These are phyloP conservation scores for Rosalia funebris DNA, from an alignment of 2,888 invertebrate genomes.

Conservation along the genomic window DNA sequence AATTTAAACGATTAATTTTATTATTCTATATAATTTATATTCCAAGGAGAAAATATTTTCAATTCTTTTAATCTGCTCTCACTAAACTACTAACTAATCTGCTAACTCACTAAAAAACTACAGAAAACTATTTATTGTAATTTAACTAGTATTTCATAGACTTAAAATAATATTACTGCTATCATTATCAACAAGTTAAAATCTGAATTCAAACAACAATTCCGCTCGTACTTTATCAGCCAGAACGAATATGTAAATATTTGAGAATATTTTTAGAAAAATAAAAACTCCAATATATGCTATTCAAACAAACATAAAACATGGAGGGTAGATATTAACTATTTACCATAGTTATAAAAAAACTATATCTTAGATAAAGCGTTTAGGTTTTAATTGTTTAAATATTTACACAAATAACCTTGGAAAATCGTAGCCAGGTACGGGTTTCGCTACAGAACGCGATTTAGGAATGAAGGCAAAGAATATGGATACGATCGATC, in stretches of 20 bases:
- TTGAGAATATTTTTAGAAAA: slow-evolving; percentile 4
- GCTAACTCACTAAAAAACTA: too few relatives aligned
- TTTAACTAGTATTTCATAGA: too few relatives aligned
- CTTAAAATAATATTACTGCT: not conserved
- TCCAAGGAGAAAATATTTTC: too few relatives aligned
- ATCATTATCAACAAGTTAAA: not conserved
- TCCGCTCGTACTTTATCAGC: not conserved
- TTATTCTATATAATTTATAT: too few relatives aligned
- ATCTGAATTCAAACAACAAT: not conserved
- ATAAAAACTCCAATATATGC: slow-evolving; percentile 3
- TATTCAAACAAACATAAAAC: slow-evolving; percentile 12
- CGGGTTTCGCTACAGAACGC: too few relatives aligned
- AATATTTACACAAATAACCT: slow-evolving; percentile 14
- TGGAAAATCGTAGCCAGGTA: too few relatives aligned
- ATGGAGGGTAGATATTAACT: slow-evolving; percentile 6
- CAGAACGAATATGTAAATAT: slow-evolving; percentile 3
- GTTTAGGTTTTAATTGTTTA: slow-evolving; percentile 7
- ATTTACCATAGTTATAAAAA: slow-evolving; percentile 13
- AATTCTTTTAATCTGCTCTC: too few relatives aligned
- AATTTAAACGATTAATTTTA: too few relatives aligned
- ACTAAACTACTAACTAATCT: too few relatives aligned
- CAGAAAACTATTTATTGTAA: too few relatives aligned
- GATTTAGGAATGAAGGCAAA: too few relatives aligned
- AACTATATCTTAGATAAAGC: slow-evolving; percentile 13
- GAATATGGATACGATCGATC: too few relatives aligned